phyloP scores from a whole-genome alignment of 2,797 vertebrate genomes.

The Linurgus olivaceus region DNA sequence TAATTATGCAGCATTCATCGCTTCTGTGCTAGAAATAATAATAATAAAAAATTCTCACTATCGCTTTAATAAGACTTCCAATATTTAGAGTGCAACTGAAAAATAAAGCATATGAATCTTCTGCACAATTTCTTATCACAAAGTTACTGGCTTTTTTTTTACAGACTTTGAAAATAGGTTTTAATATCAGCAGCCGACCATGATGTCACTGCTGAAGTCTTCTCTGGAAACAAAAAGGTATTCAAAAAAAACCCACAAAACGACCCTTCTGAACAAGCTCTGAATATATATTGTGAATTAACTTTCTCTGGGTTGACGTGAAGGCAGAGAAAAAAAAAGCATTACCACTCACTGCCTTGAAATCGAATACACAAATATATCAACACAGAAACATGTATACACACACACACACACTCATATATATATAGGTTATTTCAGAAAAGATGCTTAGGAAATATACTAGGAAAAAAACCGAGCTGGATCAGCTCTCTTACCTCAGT shows the following conservation, averaged over 20 bases:
- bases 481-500: constrained; percentile 77
- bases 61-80: constrained; percentile 76
- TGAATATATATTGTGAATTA: constrained; percentile 60
- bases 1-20: constrained; percentile 83
- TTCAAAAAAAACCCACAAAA: constrained; percentile 44
- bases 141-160: constrained; percentile 51
- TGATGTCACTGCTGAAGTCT: constrained; percentile 66
- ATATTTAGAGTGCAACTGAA: constrained; percentile 70
- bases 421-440: constrained; percentile 31
- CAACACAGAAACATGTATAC: not conserved
- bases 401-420: not conserved
- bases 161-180: constrained; percentile 55
- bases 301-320: constrained; percentile 54
- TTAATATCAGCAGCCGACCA: constrained; percentile 58
- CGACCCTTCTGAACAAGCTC: constrained; percentile 39
- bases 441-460: constrained; percentile 37
- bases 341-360: constrained; percentile 36
- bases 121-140: constrained; percentile 62
- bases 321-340: not conserved
- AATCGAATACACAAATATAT: constrained; percentile 17
- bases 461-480: constrained; percentile 45
- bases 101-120: constrained; percentile 65
- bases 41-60: constrained; percentile 58
- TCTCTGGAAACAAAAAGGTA: constrained; percentile 63
- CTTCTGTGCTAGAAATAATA: constrained; percentile 71